Evolutionary conservation across 2,113 vertebrate genomes (phyloP), one percentile per base, ranked within the genome.

Genomic region (Oxyruncus cristatus): DNA sequence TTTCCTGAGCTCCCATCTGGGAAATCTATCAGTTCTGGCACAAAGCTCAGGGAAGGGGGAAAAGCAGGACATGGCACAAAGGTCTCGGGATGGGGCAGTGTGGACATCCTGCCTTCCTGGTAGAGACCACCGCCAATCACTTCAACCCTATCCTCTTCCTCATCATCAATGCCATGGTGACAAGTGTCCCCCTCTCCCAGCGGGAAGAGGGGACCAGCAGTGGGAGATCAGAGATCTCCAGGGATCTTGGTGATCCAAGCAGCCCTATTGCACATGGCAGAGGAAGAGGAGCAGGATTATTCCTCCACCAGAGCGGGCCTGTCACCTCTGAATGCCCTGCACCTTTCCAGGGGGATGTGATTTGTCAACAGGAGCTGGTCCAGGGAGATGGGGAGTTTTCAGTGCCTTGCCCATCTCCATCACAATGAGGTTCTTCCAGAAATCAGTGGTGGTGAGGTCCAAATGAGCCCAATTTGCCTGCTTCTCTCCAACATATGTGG

Each of bases 401-500:
- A 66, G 72, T 95, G 82, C 61, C 88, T 92, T 74, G 85, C 78
- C 97, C 93, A 87, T 93, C 97, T 97, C 96, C 93, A 96, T 91
- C 95, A 89, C 95, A 94, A n/a, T 77, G 86, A 96, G 67, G 82
- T 94, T 97, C 88, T 77, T 87, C 71, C 24, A 5, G 81, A 92
- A 94, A 83, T 72, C 89, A 82, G 53, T 52, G 66, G 75, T 82
- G 58, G 78, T 95, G 91, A 85, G 78, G 85, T 96, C 88, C 93
- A 74, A 84, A 88, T 26, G 37, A 93, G 33, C 71, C 90, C 52
- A 62, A 89, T 96, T 94, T 90, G 61, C 91, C 72, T 91, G 84
- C 15, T 19, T 62, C 67, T 53, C 70, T 65, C 26, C 52, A 42
- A 3, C 2, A 9, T 15, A 39, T 23, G 27, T 22, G 33, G 67